These are phyloP conservation scores for Dipus sagitta DNA, from an alignment of 2,797 vertebrate genomes.

Conservation along the genomic window DNA sequence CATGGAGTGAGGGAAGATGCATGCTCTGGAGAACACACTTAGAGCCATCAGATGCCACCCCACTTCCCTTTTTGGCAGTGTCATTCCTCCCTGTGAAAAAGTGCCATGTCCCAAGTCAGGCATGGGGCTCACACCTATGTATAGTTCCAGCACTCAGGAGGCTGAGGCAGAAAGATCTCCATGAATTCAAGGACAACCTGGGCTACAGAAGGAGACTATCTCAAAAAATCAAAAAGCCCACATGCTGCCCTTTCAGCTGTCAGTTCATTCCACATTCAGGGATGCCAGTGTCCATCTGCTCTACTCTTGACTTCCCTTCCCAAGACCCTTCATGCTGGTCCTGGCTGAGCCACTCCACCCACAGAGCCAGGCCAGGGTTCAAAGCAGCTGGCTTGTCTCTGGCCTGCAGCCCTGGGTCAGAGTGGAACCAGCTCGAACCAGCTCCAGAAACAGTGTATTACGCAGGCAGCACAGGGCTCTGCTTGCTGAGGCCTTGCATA, in stretches of 20 bases:
- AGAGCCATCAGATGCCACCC: background rate
- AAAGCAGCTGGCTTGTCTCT: conserved; percentile 35
- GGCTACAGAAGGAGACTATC: background rate
- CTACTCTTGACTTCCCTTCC: background rate
- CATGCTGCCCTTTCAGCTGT: fast-evolving
- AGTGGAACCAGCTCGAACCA: conserved; percentile 38
- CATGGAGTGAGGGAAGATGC: background rate
- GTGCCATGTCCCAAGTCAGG: background rate
- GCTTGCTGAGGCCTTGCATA: conserved; percentile 48
- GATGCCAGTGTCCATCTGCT: background rate
- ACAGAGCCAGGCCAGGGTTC: background rate
- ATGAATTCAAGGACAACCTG: background rate
- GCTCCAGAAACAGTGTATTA: conserved; percentile 66
- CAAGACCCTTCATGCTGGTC: background rate
- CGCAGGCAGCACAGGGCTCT: conserved; percentile 34
- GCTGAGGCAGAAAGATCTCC: background rate
- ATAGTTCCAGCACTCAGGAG: no score
- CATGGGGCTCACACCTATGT: no score
- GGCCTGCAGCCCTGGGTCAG: conserved; percentile 46
- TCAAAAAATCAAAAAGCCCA: background rate
- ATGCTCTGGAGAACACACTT: no score
- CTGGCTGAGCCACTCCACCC: background rate
- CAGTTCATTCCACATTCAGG: background rate
- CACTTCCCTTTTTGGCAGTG: background rate
- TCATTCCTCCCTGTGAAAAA: background rate